Base-by-base conservation (phyloP, 2,113 vertebrate genomes). In the Stegastes partitus region DNA sequence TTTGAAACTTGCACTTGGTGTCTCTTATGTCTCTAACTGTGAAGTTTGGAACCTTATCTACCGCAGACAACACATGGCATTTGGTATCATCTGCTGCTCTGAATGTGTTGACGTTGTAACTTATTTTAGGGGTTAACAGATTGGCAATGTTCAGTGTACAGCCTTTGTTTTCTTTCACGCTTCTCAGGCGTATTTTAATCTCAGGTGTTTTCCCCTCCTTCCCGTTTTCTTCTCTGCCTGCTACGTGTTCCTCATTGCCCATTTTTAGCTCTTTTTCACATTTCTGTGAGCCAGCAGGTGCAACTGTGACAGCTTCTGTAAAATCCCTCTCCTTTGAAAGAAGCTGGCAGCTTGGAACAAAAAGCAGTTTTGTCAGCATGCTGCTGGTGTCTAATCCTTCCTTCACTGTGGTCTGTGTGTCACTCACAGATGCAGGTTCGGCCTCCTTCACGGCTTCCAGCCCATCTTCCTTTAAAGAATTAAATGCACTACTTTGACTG, bases 1-100 rank as follows among this genome's bases (percentile, higher is more conserved):
- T 96, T 69, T 96, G 97, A 3, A 94, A 92, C 89, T 95, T 96
- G 79, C 94, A 91, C 74, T 97, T 97, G 63, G 86, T 95, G 45
- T 99, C 98, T 68, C 97, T 89, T 15, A 99, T 91, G 57, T 99
- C 96, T 62, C 98, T 94, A 18, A 99, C 98, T 18, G 95, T 94
- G 82, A 99, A 99, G 66, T 96, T 96, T 2, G 97, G 98, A 62
- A 96, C 94, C 82, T 95, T 97, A 28, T 97, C 96, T 0, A 88
- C 76, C 84, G 89, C 69, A 47, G 91, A 92, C 71, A 74, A 84
- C 85, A 58, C 28, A 58, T 84, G 90, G 79, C 84, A 89, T 82
- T 89, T 95, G 34, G 87, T 79, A 31, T 94, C 94, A 25, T 90
- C 96, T 31, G 42, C 83, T 14, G 86, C 82, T 55, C 93, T 93